phyloP scores from a whole-genome alignment of 53 echinoderm and acorn worm genomes.

The Stichopus horrens region DNA sequence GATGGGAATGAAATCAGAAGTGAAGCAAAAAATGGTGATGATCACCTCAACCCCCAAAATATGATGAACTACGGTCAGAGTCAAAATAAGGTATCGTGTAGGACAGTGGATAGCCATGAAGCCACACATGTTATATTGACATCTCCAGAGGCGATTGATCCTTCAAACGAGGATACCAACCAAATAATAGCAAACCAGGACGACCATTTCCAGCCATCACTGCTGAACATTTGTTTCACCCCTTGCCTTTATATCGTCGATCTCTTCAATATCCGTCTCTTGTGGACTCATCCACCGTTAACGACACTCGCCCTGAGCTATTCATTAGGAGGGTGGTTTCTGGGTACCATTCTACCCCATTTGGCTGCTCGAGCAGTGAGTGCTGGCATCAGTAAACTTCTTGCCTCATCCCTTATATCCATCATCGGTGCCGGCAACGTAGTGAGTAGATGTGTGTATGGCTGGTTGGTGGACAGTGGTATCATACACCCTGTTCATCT shows the following conservation, averaged over 20 bases:
- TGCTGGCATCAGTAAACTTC: constrained; percentile 47
- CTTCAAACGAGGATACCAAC: not conserved
- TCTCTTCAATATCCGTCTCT: constrained; percentile 56
- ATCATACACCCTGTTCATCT: constrained; percentile 53
- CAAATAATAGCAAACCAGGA: not conserved
- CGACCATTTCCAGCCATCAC: not conserved
- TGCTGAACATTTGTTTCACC: not conserved
- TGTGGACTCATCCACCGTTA: constrained; percentile 58
- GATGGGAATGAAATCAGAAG: too few species aligned
- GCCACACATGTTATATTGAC: not conserved
- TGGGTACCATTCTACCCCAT: constrained; percentile 64
- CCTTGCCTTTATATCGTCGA: not conserved
- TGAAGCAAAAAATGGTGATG: too few species aligned
- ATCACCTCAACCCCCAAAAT: too few species aligned
- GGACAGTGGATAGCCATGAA: not conserved
- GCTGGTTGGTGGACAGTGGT: constrained; percentile 59
- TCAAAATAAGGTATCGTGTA: too few species aligned
- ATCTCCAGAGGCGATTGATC: not conserved
- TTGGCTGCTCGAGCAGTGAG: constrained; percentile 47
- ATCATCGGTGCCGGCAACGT: constrained; percentile 64
- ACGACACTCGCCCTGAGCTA: not conserved
- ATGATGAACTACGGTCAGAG: too few species aligned
- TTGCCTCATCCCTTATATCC: constrained; percentile 68
- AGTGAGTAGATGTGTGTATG: constrained; percentile 60
- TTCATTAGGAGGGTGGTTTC: constrained; percentile 14